Conservation (phyloP, 2,888 invertebrate species). For the Tromatobia lineatoria region DNA sequence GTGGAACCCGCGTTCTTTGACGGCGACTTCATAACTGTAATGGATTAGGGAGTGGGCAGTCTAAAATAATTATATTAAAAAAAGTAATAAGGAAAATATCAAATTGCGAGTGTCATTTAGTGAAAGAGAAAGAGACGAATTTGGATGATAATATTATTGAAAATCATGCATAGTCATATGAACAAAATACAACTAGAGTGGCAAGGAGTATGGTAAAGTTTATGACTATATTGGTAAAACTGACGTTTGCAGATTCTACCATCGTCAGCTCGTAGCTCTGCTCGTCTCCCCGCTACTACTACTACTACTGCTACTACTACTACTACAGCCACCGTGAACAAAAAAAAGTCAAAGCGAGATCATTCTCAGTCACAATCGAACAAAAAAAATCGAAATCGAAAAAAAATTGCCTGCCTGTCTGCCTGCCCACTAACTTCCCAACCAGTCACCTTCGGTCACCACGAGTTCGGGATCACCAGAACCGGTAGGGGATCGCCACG, state of each 20-base stretch:
- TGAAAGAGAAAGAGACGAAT: slow-evolving; percentile 13
- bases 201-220: slow-evolving; percentile 72
- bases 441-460: slow-evolving; percentile 85
- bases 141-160: slow-evolving; percentile 31
- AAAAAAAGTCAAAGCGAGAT: slow-evolving; percentile 79
- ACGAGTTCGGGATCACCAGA: slow-evolving; percentile 77
- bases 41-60: slow-evolving; percentile 70
- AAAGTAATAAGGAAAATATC: background rate
- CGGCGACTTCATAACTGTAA: slow-evolving; percentile 37
- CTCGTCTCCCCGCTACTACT: slow-evolving; percentile 83
- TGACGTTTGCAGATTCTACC: slow-evolving; percentile 85
- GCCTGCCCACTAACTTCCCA: slow-evolving; percentile 85
- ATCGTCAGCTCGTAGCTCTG: slow-evolving; percentile 85
- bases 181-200: slow-evolving; percentile 71
- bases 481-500: slow-evolving; percentile 74
- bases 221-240: slow-evolving; percentile 83
- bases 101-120: slow-evolving; percentile 27
- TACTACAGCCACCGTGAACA: slow-evolving; percentile 84
- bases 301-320: slow-evolving; percentile 80
- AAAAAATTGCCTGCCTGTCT: slow-evolving; percentile 80
- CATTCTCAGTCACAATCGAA: slow-evolving; percentile 68
- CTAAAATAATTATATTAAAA: slow-evolving; percentile 60
- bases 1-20: slow-evolving; percentile 47
- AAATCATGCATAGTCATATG: slow-evolving; percentile 31
- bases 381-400: slow-evolving; percentile 67